Percentiles rank a stretch among this genome's conserved stretches.
Evolutionary conservation across 2,888 invertebrate species (phyloP).

Genomic region (Lucinisca nassula): DNA sequence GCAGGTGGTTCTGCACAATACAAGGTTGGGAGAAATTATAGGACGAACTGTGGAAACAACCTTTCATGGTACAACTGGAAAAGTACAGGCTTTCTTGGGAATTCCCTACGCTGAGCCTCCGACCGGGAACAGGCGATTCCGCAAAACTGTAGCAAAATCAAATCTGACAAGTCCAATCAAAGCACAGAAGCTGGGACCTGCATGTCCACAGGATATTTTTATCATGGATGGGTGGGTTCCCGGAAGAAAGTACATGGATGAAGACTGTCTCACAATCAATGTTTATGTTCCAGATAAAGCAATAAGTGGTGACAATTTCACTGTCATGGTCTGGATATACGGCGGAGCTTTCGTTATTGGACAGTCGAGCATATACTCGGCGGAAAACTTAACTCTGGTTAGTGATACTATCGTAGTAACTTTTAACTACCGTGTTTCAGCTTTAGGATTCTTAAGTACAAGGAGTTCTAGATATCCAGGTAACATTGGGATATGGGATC

Average conservation of each 20-base stretch:
- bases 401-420: conserved; percentile 73
- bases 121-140: conserved; percentile 66
- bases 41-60: conserved; percentile 39
- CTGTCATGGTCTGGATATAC: conserved; percentile 74
- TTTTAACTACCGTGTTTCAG: conserved; percentile 75
- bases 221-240: conserved; percentile 67
- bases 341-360: conserved; percentile 72
- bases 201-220: conserved; percentile 66
- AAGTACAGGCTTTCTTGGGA: conserved; percentile 66
- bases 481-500: conserved; percentile 95
- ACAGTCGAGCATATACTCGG: conserved; percentile 71
- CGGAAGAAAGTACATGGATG: conserved; percentile 62
- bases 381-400: conserved; percentile 63
- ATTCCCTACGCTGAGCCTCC: conserved; percentile 78
- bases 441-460: conserved; percentile 78
- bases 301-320: not conserved
- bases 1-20: not conserved
- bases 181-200: conserved; percentile 64
- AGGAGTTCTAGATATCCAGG: conserved; percentile 72
- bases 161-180: conserved; percentile 45
- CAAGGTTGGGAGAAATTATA: conserved; percentile 43
- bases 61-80: conserved; percentile 40
- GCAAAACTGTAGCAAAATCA: conserved; percentile 58
- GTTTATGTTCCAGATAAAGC: conserved; percentile 68
- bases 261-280: conserved; percentile 78